These are phyloP conservation scores for Entomobrya proxima DNA, from an alignment of 2,888 invertebrate genomes.

Conservation along the genomic window DNA sequence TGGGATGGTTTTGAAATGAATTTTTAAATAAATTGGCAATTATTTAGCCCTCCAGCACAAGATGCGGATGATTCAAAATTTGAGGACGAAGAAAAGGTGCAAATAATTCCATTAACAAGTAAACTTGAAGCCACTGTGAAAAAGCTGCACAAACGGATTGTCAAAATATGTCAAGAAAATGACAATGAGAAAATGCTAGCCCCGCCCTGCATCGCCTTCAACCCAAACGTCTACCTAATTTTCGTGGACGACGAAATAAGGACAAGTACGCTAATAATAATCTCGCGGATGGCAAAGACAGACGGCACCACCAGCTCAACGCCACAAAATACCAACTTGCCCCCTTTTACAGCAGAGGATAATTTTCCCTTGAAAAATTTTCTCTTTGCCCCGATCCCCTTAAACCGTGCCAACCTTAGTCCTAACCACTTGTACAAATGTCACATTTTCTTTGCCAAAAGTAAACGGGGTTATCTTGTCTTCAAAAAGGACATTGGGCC, in stretches of 20 bases:
- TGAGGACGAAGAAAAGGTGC: too few relatives aligned
- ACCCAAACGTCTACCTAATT: conserved; percentile 37
- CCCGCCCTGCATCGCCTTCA: conserved; percentile 41
- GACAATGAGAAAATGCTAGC: conserved; percentile 21
- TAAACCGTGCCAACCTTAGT: conserved; percentile 26
- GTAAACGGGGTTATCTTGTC: conserved; percentile 50
- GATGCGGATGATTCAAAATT: too few relatives aligned
- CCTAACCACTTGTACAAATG: conserved; percentile 51
- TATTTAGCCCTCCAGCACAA: too few relatives aligned
- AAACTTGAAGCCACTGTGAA: too few relatives aligned
- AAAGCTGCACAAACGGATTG: conserved; percentile 37
- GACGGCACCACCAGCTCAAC: neutral
- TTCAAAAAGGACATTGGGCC: conserved; percentile 57
- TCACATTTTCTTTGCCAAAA: conserved; percentile 59
- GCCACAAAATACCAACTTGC: too few relatives aligned
- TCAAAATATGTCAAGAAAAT: conserved; percentile 45
- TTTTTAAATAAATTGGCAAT: too few relatives aligned
- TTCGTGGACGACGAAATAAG: neutral
- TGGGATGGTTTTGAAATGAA: too few relatives aligned
- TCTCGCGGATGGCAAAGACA: too few relatives aligned
- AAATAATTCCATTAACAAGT: too few relatives aligned
- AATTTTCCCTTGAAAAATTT: neutral
- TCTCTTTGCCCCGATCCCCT: conserved; percentile 32
- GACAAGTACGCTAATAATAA: neutral
- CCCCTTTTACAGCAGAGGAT: neutral